Conservation (phyloP, 2,797 vertebrate genomes). For the Rhadinocentrus ornatus region DNA sequence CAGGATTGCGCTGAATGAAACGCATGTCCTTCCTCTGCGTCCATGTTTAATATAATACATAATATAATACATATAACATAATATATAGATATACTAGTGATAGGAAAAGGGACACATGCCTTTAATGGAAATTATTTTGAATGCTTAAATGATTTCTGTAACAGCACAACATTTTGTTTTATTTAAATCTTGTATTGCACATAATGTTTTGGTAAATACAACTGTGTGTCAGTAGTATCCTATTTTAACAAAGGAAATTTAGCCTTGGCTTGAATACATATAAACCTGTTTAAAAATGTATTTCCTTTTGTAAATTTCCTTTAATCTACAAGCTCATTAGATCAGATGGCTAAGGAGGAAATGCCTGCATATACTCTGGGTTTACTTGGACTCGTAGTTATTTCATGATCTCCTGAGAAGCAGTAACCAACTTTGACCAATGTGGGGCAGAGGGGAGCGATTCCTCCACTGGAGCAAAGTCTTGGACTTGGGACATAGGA, state of each 20-base stretch:
- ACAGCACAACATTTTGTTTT: not conserved
- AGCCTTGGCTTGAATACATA: conserved; percentile 19
- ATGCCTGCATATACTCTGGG: conserved; percentile 17
- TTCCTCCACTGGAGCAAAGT: conserved; percentile 30
- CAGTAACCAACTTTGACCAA: conserved; percentile 69
- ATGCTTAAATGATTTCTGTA: too few species aligned
- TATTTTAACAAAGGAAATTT: conserved; percentile 36
- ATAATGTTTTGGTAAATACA: not conserved
- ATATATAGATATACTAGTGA: too few species aligned
- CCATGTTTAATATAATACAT: too few species aligned
- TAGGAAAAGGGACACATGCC: too few species aligned
- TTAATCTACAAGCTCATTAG: conserved; percentile 70
- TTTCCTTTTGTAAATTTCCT: conserved; percentile 77
- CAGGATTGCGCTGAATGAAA: too few species aligned
- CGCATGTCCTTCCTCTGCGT: too few species aligned
- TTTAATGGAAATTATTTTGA: too few species aligned
- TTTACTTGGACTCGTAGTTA: too few species aligned
- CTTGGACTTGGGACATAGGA: conserved; percentile 19
- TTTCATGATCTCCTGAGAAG: conserved; percentile 49
- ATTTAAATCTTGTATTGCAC: not conserved
- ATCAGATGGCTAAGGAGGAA: conserved; percentile 42
- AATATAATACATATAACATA: too few species aligned
- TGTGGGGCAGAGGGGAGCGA: conserved; percentile 71
- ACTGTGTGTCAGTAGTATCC: conserved; percentile 25
- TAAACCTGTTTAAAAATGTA: conserved; percentile 54